Base-by-base conservation (phyloP, 2,888 invertebrate species). In the Glyphotaelius pellucidus region DNA sequence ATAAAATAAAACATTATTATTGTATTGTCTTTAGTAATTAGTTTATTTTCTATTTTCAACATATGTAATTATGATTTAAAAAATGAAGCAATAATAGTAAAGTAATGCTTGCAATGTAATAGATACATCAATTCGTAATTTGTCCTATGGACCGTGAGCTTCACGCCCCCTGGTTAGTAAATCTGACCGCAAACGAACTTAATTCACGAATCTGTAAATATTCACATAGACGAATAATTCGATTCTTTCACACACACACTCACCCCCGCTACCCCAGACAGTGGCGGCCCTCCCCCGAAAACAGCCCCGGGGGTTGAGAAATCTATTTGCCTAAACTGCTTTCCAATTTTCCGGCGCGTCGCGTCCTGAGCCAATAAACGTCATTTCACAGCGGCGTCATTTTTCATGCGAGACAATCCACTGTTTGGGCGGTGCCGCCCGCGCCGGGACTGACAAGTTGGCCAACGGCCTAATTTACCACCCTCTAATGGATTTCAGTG, bases 341-440 rank as follows among this genome's bases (percentile, higher is more conserved):
- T 92, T 93, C 93, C 92, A 92, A 93, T 92, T 92, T 92, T 93
- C 93, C 93, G 91, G 93, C 90, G 90, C 81, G 93, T 90, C 93
- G 93, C 90, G 91, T 81, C 83, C 91, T 90, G 81, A 93, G 91
- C 93, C 93, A 93, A 93, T 93, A 93, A 93, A 93, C 93, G 93
- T 93, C 93, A 91, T 91, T 90, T 93, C 91, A 89, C 90, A 86
- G 90, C 91, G 84, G 93, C 79, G 90, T 92, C 93, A 93, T 93
- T 93, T 92, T 92, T 93, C 93, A 93, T 91, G 90, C 93, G 91
- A 90, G 80, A 87, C 88, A 88, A 32, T 35, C 25, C 83, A 32
- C 35, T 83, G 31, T 83, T 83, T 12, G 83, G 32, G 31, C 30
- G 31, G 83, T 35, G 31, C 31, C 35, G 31, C 31, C 31, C n/a